Conservation (phyloP, 2,113 vertebrate species). For the Cynocephalus volans region DNA sequence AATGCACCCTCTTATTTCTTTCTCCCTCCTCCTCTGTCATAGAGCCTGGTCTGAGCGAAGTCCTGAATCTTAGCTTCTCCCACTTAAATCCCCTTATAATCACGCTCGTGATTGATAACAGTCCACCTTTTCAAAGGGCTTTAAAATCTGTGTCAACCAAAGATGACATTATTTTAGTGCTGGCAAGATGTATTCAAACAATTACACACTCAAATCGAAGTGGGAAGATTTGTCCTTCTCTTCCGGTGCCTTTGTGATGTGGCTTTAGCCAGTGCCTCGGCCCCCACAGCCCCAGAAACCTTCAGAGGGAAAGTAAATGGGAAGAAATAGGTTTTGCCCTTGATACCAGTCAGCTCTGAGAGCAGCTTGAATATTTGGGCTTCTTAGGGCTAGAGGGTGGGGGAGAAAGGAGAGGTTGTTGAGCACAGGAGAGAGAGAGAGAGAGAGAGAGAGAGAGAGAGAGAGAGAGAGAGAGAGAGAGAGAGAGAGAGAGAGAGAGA, state of each 20-base stretch:
- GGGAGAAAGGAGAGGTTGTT: background rate
- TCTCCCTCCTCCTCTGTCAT: background rate
- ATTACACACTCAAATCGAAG: conserved; percentile 72
- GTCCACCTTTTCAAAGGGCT: conserved; percentile 85
- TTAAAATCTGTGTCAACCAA: conserved; percentile 86
- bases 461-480: background rate
- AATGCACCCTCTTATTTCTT: rapidly evolving
- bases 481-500: background rate
- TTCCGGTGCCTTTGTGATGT: conserved; percentile 78
- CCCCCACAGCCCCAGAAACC: background rate
- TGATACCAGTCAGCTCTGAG: conserved; percentile 65
- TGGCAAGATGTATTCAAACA: conserved; percentile 83
- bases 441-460: background rate
- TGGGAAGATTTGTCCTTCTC: conserved; percentile 78
- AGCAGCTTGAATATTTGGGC: conserved; percentile 70
- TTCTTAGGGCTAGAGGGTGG: conserved; percentile 65
- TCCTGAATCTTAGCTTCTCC: conserved; percentile 67
- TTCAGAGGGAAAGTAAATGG: conserved; percentile 74
- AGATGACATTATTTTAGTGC: conserved; percentile 83
- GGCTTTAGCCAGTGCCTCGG: conserved; percentile 14
- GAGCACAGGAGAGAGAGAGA: background rate
- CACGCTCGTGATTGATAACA: conserved; percentile 79
- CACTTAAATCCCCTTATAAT: conserved; percentile 77
- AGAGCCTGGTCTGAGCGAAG: background rate
- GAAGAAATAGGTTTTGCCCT: conserved; percentile 78